Evolutionary conservation across 1,140 invertebrate genomes (phyloP).

Genomic region (Colletes latitarsis): DNA sequence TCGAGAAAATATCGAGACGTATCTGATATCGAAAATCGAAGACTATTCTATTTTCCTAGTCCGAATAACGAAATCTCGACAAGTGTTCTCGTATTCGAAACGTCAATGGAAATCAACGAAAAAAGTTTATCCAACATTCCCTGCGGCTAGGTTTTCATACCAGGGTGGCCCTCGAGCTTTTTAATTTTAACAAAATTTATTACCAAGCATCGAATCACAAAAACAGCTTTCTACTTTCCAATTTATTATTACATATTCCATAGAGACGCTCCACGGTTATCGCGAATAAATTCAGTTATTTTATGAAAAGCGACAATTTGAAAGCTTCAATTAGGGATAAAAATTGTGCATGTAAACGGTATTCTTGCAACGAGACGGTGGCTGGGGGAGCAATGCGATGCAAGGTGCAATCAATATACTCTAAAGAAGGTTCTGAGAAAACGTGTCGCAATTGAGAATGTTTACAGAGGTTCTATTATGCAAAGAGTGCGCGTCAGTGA

Average conservation of each 20-base stretch:
- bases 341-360: too few species aligned
- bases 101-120: not conserved
- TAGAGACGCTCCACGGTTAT: too few species aligned
- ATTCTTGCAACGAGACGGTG: not conserved
- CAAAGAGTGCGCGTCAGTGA: not conserved
- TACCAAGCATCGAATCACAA: too few species aligned
- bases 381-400: not conserved
- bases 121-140: not conserved
- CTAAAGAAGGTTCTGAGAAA: not conserved
- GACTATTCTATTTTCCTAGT: not conserved
- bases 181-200: too few species aligned
- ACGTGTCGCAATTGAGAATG: not conserved
- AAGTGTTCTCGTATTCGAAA: conserved; percentile 1
- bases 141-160: too few species aligned
- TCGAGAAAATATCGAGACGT: conserved; percentile 14
- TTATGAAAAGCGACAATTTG: not conserved
- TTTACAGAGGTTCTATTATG: not conserved
- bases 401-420: not conserved
- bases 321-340: not conserved
- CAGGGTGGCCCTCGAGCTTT: too few species aligned
- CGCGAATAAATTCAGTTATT: too few species aligned
- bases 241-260: too few species aligned
- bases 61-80: not conserved
- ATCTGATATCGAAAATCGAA: conserved; percentile 2
- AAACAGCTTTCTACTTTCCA: too few species aligned